Evolutionary conservation across 2,113 vertebrate genomes (phyloP).

Genomic region (Scopus umbretta): DNA sequence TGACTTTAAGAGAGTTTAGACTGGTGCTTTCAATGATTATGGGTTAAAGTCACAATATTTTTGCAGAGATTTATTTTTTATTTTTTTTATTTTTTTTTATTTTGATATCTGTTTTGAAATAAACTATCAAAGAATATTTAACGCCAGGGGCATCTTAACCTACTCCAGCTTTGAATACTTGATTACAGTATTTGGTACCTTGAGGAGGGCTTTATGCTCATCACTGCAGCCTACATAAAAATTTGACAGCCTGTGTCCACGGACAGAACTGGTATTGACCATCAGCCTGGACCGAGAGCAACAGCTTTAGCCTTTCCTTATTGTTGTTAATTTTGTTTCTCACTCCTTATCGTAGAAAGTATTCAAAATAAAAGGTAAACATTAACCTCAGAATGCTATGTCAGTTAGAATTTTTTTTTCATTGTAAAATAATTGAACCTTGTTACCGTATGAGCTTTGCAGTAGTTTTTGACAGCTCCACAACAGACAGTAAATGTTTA

Average conservation of each 20-base stretch:
- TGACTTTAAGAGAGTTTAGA: not conserved
- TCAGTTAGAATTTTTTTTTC: not conserved
- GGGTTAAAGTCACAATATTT: not conserved
- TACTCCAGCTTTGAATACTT: not conserved
- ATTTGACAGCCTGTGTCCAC: not conserved
- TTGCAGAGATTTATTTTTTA: rapidly evolving
- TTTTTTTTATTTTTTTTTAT: too few relatives aligned
- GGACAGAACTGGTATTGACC: not conserved
- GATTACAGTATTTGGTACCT: not conserved
- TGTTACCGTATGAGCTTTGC: not conserved
- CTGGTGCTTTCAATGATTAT: not conserved
- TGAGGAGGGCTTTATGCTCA: not conserved
- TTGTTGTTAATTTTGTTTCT: not conserved
- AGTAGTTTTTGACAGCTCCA: not conserved
- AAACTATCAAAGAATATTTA: not conserved
- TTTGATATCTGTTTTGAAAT: not conserved
- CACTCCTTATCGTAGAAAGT: not conserved
- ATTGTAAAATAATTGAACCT: not conserved
- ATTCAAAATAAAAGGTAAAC: not conserved
- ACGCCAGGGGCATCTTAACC: not conserved
- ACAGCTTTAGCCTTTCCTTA: not conserved
- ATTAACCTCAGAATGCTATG: not conserved
- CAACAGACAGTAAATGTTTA: not conserved
- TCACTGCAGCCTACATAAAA: not conserved
- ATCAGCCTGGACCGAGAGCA: not conserved